These are phyloP conservation scores for Branchipolynoe longqiensis DNA, from an alignment of 2,888 invertebrate genomes.

Conservation along the genomic window DNA sequence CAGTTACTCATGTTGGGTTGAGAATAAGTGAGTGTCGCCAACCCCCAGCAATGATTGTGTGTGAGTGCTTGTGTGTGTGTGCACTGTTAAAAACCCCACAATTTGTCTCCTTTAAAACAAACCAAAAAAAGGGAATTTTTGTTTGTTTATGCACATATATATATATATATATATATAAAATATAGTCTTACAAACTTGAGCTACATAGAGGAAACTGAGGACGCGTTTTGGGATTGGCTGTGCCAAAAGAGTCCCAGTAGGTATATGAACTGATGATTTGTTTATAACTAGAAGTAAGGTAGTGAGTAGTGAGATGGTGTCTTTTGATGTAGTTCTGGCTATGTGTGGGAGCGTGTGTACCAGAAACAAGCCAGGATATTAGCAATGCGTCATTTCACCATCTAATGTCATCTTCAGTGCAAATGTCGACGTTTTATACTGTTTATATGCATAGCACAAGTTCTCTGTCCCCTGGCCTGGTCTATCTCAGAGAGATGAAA, in stretches of 20 bases:
- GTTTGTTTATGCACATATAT: no score
- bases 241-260: conserved; percentile 43
- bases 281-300: neutral
- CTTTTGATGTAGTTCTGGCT: neutral
- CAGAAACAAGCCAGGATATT: neutral
- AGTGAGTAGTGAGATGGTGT: neutral
- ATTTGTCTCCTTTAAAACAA: no score
- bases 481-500: no score
- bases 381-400: neutral
- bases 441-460: no score
- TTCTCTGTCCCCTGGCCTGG: no score
- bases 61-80: conserved; percentile 22
- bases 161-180: no score
- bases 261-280: neutral
- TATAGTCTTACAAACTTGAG: no score
- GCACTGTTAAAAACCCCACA: neutral
- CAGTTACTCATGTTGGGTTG: no score
- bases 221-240: conserved; percentile 18
- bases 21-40: neutral
- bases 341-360: neutral
- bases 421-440: neutral
- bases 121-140: no score
- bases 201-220: neutral
- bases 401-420: neutral
- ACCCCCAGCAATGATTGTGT: neutral